Evolutionary conservation across 2,888 invertebrate genomes (phyloP).

Genomic region (Cantharis lateralis): DNA sequence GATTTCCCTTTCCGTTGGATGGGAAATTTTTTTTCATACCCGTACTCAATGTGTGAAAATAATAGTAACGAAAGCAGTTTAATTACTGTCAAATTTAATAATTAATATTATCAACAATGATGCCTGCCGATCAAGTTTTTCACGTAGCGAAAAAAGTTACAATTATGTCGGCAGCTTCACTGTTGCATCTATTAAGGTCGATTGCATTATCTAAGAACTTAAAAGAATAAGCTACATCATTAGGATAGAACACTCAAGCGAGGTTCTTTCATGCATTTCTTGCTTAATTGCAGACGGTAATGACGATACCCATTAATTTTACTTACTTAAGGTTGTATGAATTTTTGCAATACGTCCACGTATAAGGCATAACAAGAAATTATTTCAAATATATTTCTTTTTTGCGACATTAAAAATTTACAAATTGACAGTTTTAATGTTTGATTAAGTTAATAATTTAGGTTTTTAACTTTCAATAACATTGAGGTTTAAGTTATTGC

Average conservation of each 20-base stretch:
- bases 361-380: slow-evolving; percentile 15
- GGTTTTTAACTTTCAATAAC: background rate
- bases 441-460: background rate
- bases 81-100: background rate
- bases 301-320: slow-evolving; percentile 16
- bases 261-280: slow-evolving; percentile 7
- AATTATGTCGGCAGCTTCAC: background rate
- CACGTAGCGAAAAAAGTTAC: background rate
- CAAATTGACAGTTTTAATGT: background rate
- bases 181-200: background rate
- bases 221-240: background rate
- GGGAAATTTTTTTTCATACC: background rate
- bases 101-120: background rate
- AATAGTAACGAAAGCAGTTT: background rate
- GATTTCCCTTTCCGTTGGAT: too few species aligned
- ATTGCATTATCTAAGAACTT: background rate
- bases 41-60: background rate
- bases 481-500: background rate
- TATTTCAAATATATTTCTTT: slow-evolving; percentile 2
- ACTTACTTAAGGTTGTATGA: slow-evolving; percentile 9
- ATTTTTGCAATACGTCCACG: slow-evolving; percentile 13
- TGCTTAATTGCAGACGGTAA: slow-evolving; percentile 15
- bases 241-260: background rate
- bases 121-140: background rate
- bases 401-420: background rate